Evolutionary conservation across 2,797 vertebrate species (phyloP).

Genomic region (Phalanger gymnotis): DNA sequence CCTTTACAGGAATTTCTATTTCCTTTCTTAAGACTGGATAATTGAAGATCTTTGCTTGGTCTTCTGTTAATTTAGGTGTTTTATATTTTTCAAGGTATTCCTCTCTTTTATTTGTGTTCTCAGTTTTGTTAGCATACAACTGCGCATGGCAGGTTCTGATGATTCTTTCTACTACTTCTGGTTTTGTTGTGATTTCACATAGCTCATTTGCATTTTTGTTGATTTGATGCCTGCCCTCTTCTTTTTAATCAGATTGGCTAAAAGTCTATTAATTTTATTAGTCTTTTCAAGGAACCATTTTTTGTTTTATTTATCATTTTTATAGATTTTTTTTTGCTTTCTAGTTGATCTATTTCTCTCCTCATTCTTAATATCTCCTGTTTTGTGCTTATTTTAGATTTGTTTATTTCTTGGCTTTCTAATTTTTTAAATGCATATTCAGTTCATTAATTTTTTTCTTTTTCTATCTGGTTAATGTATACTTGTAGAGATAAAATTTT

Average conservation of each 20-base stretch:
- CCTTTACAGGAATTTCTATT: not conserved
- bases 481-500: not conserved
- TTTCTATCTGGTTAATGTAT: not conserved
- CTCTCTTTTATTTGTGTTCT: not conserved
- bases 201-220: not conserved
- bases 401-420: not conserved
- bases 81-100: not conserved
- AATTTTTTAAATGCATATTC: not conserved
- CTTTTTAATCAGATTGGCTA: not conserved
- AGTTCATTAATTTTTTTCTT: not conserved
- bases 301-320: not conserved
- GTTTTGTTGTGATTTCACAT: not conserved
- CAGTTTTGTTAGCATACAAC: not conserved
- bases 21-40: not conserved
- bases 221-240: not conserved
- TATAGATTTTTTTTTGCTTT: not conserved
- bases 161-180: not conserved
- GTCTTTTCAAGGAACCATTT: not conserved
- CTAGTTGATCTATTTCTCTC: not conserved
- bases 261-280: not conserved
- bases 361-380: not conserved
- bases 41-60: not conserved
- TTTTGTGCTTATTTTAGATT: not conserved
- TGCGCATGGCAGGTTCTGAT: not conserved
- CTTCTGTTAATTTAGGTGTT: not conserved